Conservation (phyloP, 2,113 vertebrate genomes). For the Callionymus lyra region DNA sequence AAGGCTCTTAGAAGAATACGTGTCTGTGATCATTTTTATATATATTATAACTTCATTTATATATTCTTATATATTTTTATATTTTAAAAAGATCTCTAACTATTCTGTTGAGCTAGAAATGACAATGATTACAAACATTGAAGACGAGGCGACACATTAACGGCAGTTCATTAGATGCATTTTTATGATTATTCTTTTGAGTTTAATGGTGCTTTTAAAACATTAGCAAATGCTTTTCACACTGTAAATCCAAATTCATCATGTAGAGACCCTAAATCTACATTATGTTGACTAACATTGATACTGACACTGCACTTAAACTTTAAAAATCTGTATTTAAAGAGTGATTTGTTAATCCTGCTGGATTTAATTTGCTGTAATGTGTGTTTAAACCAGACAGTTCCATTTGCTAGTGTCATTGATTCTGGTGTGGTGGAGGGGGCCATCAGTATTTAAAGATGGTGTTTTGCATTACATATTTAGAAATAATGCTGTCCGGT, state of each 20-base stretch:
- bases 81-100: background rate
- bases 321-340: too few species aligned
- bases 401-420: conserved; percentile 9
- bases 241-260: background rate
- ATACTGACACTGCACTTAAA: too few species aligned
- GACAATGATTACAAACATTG: too few species aligned
- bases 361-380: too few species aligned
- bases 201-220: background rate
- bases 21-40: background rate
- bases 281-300: too few species aligned
- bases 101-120: background rate
- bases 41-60: too few species aligned
- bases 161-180: too few species aligned
- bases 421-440: conserved; percentile 20
- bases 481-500: conserved; percentile 44
- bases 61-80: conserved; percentile 2
- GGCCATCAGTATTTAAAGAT: conserved; percentile 49
- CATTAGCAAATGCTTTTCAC: background rate
- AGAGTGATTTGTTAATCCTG: too few species aligned
- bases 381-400: too few species aligned
- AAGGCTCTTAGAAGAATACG: background rate
- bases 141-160: too few species aligned
- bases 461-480: conserved; percentile 60
- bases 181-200: background rate
- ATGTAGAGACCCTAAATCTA: too few species aligned